These are phyloP conservation scores for Drosophila borealis DNA, from an alignment of 2,888 invertebrate genomes.

Conservation along the genomic window DNA sequence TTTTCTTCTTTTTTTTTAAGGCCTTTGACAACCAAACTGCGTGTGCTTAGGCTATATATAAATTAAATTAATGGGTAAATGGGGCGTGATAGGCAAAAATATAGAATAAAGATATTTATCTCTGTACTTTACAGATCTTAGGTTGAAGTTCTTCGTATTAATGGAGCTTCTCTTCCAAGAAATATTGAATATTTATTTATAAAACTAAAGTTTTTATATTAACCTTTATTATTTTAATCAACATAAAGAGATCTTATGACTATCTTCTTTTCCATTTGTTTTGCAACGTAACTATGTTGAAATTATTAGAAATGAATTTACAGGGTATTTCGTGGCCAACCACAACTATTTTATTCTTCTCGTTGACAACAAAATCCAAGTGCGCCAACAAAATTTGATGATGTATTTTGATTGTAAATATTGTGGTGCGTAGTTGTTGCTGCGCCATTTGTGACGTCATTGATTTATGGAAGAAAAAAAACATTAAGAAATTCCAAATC, in stretches of 20 bases:
- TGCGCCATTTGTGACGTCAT: conserved; percentile 62
- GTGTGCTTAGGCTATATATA: conserved; percentile 5
- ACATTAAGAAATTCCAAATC: conserved; percentile 10
- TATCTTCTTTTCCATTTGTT: background rate
- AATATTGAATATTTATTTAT: no score
- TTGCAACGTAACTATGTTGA: background rate
- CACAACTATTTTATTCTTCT: background rate
- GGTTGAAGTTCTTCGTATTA: no score
- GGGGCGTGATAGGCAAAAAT: background rate
- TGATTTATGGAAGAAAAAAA: conserved; percentile 1
- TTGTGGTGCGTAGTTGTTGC: conserved; percentile 30
- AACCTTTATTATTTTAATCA: no score
- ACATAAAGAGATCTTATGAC: no score
- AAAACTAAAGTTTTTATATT: no score
- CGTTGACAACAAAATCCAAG: conserved; percentile 37
- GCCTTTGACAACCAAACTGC: conserved; percentile 33
- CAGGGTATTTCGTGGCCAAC: conserved; percentile 22
- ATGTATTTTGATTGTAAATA: conserved; percentile 45
- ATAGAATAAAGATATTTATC: background rate
- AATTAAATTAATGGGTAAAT: conserved; percentile 1
- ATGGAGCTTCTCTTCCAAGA: no score
- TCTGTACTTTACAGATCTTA: background rate
- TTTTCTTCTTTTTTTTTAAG: conserved; percentile 11
- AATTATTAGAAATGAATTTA: background rate
- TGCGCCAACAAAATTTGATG: conserved; percentile 6